phyloP scores from a whole-genome alignment of 2,113 vertebrate genomes.

The Mastomys coucha region DNA sequence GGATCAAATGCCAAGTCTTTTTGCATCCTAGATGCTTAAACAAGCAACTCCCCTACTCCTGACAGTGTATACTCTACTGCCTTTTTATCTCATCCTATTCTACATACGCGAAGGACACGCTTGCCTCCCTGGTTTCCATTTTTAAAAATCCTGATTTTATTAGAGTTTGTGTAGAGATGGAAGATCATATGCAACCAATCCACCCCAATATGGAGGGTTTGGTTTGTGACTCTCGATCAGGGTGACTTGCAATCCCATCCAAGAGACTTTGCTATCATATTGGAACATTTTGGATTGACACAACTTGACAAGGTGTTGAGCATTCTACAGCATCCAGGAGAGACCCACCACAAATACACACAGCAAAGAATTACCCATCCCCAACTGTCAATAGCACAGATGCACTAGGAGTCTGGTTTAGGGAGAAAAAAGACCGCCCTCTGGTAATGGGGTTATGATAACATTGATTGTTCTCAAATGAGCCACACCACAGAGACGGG shows the following conservation, averaged over 20 bases:
- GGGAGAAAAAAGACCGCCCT: slow-evolving; percentile 2
- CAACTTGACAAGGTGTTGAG: not conserved
- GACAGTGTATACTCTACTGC: not conserved
- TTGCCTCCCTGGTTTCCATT: not conserved
- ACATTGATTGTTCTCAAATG: slow-evolving; percentile 81
- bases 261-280: not conserved
- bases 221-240: not conserved
- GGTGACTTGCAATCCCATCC: not conserved
- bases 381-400: not conserved
- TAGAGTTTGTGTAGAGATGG: not conserved
- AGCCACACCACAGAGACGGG: slow-evolving; percentile 78
- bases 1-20: not conserved
- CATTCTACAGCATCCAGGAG: not conserved
- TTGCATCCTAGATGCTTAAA: not conserved
- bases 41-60: not conserved
- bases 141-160: not conserved
- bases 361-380: not conserved
- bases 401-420: not conserved
- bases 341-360: not conserved
- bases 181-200: not conserved
- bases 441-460: slow-evolving; percentile 77
- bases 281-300: not conserved
- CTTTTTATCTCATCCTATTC: not conserved
- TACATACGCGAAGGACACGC: not conserved
- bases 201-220: not conserved